Conservation (phyloP, 2,888 invertebrate genomes). For the Drosophila lacicola region DNA sequence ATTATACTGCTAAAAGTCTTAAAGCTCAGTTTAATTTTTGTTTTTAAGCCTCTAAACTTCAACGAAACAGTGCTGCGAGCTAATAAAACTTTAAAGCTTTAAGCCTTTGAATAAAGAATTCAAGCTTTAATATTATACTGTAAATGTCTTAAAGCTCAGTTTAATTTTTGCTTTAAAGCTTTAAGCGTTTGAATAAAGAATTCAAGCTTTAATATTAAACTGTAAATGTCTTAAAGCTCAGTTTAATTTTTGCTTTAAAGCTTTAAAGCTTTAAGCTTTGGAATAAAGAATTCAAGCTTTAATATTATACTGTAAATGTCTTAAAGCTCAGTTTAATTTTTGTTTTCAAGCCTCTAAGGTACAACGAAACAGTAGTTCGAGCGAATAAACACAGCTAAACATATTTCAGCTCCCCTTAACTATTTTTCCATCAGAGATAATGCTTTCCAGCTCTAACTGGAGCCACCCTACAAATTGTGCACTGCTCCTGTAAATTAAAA, state of each 20-base stretch:
- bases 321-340: neutral
- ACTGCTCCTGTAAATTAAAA: neutral
- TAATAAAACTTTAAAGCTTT: neutral
- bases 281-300: neutral
- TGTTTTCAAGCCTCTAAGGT: too few species aligned
- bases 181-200: too few species aligned
- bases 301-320: neutral
- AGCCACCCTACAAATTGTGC: constrained; percentile 22
- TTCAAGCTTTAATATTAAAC: neutral
- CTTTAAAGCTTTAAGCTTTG: neutral
- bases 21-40: neutral
- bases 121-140: neutral
- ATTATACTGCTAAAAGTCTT: neutral
- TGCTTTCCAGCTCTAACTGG: neutral
- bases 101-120: too few species aligned
- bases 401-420: neutral
- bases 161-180: neutral
- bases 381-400: neutral
- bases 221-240: neutral
- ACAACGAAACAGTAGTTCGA: neutral
- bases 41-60: neutral
- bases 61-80: neutral
- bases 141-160: neutral
- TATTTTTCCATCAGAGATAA: neutral
- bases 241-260: neutral